Evolutionary conservation across 2,797 vertebrate species (phyloP).

Genomic region (Acropternis orthonyx): DNA sequence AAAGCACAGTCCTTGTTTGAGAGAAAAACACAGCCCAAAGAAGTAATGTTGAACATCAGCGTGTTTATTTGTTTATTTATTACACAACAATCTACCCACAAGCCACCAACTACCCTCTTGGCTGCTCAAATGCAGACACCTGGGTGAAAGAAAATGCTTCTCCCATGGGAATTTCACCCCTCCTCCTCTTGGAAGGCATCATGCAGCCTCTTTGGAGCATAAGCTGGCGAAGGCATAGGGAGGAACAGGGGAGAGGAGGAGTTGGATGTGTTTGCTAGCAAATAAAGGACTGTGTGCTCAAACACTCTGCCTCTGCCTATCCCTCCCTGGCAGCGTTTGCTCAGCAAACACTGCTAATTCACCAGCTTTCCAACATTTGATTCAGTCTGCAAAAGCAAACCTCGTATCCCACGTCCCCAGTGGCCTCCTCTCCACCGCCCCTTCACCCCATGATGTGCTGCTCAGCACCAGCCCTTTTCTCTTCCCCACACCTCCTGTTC

Average conservation of each 20-base stretch:
- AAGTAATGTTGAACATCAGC: not conserved
- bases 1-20: not conserved
- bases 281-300: slow-evolving; percentile 63
- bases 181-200: not conserved
- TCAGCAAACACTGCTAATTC: slow-evolving; percentile 78
- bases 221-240: not conserved
- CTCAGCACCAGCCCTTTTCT: not conserved
- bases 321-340: slow-evolving; percentile 70
- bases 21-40: not conserved
- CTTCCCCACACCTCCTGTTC: rapidly evolving
- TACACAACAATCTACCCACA: rapidly evolving
- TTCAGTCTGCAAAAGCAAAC: slow-evolving; percentile 54
- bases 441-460: not conserved
- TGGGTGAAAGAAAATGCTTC: not conserved
- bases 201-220: not conserved
- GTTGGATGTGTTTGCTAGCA: slow-evolving; percentile 66
- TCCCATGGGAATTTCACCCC: not conserved
- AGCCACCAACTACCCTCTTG: not conserved
- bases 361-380: slow-evolving; percentile 30
- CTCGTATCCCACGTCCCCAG: not conserved
- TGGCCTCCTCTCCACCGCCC: not conserved
- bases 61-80: not conserved
- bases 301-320: slow-evolving; percentile 43
- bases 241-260: not conserved
- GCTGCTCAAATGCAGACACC: not conserved